Percentiles rank a stretch among this genome's conserved stretches.
phyloP scores from a whole-genome alignment of 2,888 invertebrate species.

The Erebia epiphron region DNA sequence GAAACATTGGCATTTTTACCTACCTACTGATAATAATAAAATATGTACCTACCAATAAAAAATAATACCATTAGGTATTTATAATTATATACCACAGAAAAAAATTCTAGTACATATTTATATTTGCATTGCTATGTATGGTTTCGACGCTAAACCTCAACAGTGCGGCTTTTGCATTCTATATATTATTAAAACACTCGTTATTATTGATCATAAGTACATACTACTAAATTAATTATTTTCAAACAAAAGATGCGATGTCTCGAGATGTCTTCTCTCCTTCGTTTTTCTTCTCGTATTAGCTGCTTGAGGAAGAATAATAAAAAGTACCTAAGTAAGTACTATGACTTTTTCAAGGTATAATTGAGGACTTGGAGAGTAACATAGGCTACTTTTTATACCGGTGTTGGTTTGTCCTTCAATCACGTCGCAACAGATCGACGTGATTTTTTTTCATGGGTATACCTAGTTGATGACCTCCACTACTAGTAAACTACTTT shows the following conservation, averaged over 20 bases:
- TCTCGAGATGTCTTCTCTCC: constrained; percentile 4
- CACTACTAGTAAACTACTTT: too few species aligned
- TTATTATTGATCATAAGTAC: not conserved
- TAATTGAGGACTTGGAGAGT: too few species aligned
- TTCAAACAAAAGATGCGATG: constrained; percentile 10
- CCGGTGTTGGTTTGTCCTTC: too few species aligned
- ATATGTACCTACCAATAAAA: not conserved
- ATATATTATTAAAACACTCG: not conserved
- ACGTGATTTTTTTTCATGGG: too few species aligned
- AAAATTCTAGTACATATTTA: too few species aligned
- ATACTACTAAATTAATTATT: not conserved
- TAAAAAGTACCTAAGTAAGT: not conserved
- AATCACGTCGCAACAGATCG: too few species aligned
- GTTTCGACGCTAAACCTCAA: not conserved
- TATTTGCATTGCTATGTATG: not conserved
- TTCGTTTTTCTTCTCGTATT: not conserved
- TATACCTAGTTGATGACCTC: too few species aligned
- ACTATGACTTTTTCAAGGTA: not conserved
- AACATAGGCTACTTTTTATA: too few species aligned
- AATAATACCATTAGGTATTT: not conserved
- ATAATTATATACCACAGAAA: not conserved
- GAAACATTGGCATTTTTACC: too few species aligned
- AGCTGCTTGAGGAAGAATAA: not conserved
- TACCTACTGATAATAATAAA: too few species aligned
- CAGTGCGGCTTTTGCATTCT: not conserved